Evolutionary conservation across 2,797 vertebrate species (phyloP).

Genomic region (Vireo griseus): DNA sequence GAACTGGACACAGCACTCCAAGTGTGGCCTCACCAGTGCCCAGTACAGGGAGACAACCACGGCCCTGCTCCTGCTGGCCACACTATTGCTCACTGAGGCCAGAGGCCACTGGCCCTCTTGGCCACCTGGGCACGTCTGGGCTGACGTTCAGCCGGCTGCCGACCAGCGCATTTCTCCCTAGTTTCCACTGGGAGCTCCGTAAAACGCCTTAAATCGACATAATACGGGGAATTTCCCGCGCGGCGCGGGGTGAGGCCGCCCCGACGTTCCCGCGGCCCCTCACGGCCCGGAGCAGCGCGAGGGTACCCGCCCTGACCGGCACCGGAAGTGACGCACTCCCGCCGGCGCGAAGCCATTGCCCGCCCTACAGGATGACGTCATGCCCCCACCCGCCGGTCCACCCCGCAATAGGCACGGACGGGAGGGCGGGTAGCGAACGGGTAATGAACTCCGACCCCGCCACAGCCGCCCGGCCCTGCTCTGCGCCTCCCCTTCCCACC

Average conservation of each 20-base stretch:
- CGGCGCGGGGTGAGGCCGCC: rapidly evolving
- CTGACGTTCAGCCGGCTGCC: neutral
- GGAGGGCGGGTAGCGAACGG: no score
- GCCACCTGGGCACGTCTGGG: neutral
- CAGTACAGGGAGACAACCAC: rapidly evolving
- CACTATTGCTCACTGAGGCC: rapidly evolving
- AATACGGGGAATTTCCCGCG: rapidly evolving
- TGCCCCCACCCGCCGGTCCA: neutral
- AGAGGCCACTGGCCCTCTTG: neutral
- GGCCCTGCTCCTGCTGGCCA: neutral
- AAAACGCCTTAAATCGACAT: rapidly evolving
- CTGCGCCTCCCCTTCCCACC: neutral
- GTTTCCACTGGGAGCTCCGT: neutral
- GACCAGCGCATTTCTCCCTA: neutral
- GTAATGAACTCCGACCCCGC: rapidly evolving
- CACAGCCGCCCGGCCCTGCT: rapidly evolving
- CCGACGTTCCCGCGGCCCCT: rapidly evolving
- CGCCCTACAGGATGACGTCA: neutral
- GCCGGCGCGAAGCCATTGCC: neutral
- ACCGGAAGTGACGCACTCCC: neutral
- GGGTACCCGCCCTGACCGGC: rapidly evolving
- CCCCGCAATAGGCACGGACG: no score
- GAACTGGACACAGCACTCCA: neutral
- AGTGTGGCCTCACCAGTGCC: neutral
- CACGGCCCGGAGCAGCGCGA: rapidly evolving